Base-by-base conservation (phyloP, 2,797 vertebrate species). In the Myoxocephalus aenaeus region DNA sequence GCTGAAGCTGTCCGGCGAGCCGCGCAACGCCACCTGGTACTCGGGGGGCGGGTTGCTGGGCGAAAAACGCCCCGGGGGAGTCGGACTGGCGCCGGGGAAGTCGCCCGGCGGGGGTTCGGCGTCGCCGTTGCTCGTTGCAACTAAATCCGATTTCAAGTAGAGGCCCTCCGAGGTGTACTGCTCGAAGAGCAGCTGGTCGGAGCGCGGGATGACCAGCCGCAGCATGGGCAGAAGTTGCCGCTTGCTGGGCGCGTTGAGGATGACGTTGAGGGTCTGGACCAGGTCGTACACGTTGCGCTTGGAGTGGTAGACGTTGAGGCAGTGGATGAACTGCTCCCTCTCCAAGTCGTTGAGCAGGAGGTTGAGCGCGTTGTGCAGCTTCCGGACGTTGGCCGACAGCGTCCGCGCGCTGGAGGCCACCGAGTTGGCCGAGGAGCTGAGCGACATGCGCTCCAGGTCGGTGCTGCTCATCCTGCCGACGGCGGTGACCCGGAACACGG, bases 231-330 rank as follows among this genome's bases (percentile, higher is more conserved):
- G 94, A 65, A 99, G 97, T 90, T 98, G 97, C 44, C 97, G 92
- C 87, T 98, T 97, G 89, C 95, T 96, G 69, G 96, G 97, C 64
- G 95, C 96, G 90, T 98, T 96, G 71, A 99, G 96, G 79, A 99
- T 97, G 65, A 97, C 96, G 70, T 96, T 94, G 74, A 99, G 96
- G 36, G 97, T 98, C 94, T 96, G 97, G 63, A 99, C 98, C 93
- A 99, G 94, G 93, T 99, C 98, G 92, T 95, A 99, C 77, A 99
- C 98, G 92, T 99, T 99, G 89, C 98, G 95, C 80, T 97, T 97
- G 91, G 97, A 96, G 94, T 98, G 98, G 93, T 99, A 99, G 1
- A 96, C 96, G 81, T 99, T 97, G 56, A 99, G 96, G 92, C 98
- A 99, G 94, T 98, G 97, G 88, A 98, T 96, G 93, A 99, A 98